Evolutionary conservation across 2,797 vertebrate species (phyloP).

Genomic region (Hipposideros larvatus): DNA sequence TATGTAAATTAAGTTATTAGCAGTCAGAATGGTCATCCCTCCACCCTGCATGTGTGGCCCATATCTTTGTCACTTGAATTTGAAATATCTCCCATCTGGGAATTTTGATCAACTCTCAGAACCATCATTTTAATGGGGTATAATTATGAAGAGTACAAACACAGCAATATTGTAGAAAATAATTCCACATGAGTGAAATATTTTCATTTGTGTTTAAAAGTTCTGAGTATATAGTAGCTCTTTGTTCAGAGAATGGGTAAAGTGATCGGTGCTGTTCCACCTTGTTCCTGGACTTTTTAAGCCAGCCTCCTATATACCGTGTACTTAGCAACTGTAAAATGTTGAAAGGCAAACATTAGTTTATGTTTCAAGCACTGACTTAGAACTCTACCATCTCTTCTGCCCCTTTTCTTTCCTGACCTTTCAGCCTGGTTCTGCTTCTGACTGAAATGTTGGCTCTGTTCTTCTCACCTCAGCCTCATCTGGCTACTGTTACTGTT

Average conservation of each 20-base stretch:
- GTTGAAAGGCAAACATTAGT: background rate
- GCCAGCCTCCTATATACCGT: background rate
- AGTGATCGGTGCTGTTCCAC: background rate
- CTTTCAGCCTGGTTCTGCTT: background rate
- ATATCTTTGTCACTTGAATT: background rate
- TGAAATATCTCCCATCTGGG: background rate
- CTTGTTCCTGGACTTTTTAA: background rate
- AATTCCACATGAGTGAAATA: background rate
- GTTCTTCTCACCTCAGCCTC: background rate
- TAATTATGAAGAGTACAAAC: background rate
- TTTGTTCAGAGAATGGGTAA: background rate
- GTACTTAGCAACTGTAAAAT: background rate
- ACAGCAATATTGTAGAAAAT: slow-evolving; percentile 5
- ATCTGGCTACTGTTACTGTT: background rate
- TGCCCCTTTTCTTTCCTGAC: background rate
- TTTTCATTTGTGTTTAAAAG: slow-evolving; percentile 10
- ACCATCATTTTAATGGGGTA: background rate
- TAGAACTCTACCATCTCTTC: background rate
- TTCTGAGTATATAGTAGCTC: background rate
- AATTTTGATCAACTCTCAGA: slow-evolving; percentile 22
- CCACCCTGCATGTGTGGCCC: background rate
- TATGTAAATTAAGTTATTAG: background rate
- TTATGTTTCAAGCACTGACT: background rate
- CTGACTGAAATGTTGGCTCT: background rate
- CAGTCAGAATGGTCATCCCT: background rate